phyloP scores from a whole-genome alignment of 1,140 invertebrate species.

The Orchestia grillus region DNA sequence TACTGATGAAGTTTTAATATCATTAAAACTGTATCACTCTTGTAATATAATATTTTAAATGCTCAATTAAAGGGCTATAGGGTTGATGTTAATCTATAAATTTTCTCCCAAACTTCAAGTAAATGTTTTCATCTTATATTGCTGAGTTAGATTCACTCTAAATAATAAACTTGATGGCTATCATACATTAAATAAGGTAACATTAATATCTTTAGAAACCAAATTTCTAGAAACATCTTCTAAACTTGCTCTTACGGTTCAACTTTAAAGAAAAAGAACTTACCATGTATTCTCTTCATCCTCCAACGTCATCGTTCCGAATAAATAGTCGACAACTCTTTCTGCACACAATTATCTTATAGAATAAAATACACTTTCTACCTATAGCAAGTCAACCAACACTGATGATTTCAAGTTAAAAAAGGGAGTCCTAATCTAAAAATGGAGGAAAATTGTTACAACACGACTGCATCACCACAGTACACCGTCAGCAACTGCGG shows the following conservation, averaged over 20 bases:
- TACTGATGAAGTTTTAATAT: no score
- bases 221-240: no score
- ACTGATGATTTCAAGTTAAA: neutral
- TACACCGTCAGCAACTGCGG: neutral
- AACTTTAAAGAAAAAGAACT: neutral
- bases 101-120: no score
- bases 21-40: no score
- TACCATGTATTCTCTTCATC: slow-evolving; percentile 62
- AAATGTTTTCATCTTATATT: no score
- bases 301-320: slow-evolving; percentile 48
- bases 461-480: neutral
- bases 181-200: no score
- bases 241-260: neutral
- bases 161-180: no score
- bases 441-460: neutral
- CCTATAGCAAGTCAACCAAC: neutral
- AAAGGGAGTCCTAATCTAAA: neutral
- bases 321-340: neutral
- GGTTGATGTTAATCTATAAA: no score
- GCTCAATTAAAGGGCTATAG: no score
- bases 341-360: neutral
- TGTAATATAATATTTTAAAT: no score
- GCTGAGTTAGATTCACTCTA: no score
- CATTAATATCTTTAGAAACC: no score
- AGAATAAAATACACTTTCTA: neutral